phyloP scores from a whole-genome alignment of 2,113 vertebrate species.

The Corythaixoides concolor region DNA sequence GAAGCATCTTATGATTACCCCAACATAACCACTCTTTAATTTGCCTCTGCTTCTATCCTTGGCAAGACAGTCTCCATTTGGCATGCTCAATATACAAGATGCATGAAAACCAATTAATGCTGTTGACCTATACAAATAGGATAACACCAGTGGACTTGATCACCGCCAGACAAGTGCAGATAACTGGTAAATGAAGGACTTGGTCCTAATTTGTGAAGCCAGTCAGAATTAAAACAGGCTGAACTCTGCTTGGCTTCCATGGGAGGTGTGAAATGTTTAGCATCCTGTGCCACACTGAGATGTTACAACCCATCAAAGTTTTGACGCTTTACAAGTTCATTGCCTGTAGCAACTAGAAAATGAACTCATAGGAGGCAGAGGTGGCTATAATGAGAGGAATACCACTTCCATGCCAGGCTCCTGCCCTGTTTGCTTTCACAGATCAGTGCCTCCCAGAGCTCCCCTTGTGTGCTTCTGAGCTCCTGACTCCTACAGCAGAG shows the following conservation, averaged over 20 bases:
- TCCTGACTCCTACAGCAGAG: neutral
- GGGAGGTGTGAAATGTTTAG: neutral
- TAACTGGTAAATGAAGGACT: slow-evolving; percentile 19
- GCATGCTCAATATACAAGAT: slow-evolving; percentile 15
- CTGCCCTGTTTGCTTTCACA: neutral
- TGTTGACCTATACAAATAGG: slow-evolving; percentile 35
- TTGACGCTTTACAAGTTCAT: neutral
- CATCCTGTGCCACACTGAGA: neutral
- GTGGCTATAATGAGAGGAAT: neutral
- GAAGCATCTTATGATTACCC: slow-evolving; percentile 58
- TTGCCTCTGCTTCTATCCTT: slow-evolving; percentile 47
- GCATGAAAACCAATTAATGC: slow-evolving; percentile 16
- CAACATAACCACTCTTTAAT: slow-evolving; percentile 57
- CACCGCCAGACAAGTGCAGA: neutral
- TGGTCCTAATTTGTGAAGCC: slow-evolving; percentile 9
- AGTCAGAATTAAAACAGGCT: neutral
- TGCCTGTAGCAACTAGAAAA: neutral
- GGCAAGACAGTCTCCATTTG: neutral
- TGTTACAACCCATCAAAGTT: neutral
- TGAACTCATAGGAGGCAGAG: neutral
- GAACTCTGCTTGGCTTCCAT: neutral
- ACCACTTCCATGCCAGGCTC: neutral
- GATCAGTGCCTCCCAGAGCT: neutral
- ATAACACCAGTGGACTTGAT: slow-evolving; percentile 7
- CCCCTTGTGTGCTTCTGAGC: neutral